A percentile compares a stretch with the other conserved stretches of the same genome.
Evolutionary conservation across 2,888 invertebrate genomes (phyloP).

Genomic region (Agrochola lychnidis): DNA sequence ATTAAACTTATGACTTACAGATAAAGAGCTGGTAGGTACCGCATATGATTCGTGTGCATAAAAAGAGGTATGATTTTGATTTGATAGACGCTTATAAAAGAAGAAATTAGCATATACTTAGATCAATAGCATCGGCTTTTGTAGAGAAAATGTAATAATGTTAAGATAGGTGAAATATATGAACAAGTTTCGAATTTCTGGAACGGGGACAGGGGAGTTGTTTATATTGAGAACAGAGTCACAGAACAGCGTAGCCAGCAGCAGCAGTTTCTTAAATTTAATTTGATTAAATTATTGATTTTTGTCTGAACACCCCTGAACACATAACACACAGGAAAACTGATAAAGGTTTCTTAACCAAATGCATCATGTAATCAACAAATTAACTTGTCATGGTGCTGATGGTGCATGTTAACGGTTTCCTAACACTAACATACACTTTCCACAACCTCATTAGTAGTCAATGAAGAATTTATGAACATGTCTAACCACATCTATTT

Average conservation of each 20-base stretch:
- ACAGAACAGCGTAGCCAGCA: neutral
- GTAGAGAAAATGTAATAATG: neutral
- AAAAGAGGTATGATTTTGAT: neutral
- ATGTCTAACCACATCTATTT: neutral
- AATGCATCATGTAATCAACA: neutral
- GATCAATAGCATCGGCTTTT: conserved; percentile 3
- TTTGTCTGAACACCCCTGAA: neutral
- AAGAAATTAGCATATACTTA: neutral
- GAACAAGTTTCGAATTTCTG: neutral
- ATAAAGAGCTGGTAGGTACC: neutral
- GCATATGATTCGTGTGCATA: neutral
- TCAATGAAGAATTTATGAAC: neutral
- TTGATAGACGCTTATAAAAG: neutral
- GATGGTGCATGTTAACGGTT: neutral
- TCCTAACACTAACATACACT: neutral
- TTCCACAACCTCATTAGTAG: neutral
- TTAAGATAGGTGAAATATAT: neutral
- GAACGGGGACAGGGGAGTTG: neutral
- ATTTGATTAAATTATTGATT: neutral
- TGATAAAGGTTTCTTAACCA: neutral
- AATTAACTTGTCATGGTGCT: neutral
- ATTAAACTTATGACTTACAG: neutral
- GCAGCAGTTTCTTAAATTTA: neutral
- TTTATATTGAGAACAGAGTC: neutral
- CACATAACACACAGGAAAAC: neutral